Conservation (phyloP, 2,888 invertebrate species). For the Piscicola geometra region DNA sequence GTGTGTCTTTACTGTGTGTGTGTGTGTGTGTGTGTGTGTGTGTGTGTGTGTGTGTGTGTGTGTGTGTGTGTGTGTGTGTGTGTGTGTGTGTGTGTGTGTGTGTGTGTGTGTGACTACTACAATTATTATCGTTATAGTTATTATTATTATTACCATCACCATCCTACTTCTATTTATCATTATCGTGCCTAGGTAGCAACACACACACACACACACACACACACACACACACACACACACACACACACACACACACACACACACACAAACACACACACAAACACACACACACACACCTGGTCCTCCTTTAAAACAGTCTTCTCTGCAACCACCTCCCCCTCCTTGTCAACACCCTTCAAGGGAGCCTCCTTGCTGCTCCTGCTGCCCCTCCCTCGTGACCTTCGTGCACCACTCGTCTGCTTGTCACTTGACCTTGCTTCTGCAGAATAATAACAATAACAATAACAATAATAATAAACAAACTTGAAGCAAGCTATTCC, state of each 20-base stretch:
- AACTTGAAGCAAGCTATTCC: too few species aligned
- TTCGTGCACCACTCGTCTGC: conserved; percentile 43
- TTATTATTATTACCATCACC: too few species aligned
- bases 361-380: neutral
- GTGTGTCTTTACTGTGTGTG: neutral
- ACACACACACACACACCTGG: too few species aligned
- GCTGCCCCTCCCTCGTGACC: neutral
- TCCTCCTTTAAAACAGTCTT: too few species aligned
- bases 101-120: conserved; percentile 9
- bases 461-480: neutral
- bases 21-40: neutral
- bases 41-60: neutral
- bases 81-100: conserved; percentile 4
- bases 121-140: too few species aligned
- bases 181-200: too few species aligned
- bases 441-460: neutral
- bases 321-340: neutral
- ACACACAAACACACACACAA: too few species aligned
- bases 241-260: too few species aligned
- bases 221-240: too few species aligned
- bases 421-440: conserved; percentile 35
- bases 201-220: too few species aligned
- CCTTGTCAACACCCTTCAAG: neutral
- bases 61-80: conserved; percentile 4
- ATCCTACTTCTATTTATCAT: too few species aligned